Base-by-base conservation (phyloP, 2,113 vertebrate genomes). In the Heterotis niloticus region DNA sequence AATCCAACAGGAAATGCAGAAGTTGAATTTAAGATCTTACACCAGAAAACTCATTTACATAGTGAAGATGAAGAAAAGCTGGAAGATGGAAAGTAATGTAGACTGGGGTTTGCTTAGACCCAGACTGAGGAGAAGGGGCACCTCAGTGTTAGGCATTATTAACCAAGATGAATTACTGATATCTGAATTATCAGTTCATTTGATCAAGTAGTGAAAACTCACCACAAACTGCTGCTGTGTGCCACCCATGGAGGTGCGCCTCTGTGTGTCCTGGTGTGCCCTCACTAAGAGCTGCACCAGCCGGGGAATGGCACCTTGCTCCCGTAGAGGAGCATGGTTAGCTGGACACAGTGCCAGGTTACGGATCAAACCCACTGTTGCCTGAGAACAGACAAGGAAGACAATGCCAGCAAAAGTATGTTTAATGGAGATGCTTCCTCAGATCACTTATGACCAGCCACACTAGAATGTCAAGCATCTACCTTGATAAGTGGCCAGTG, bases 401-500 rank as follows among this genome's bases (percentile, higher is more conserved):
- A 44, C 7, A 7, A 44, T 44, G 7, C 7, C 34, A 44, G 7
- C 34, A 44, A 44, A 44, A 44, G 34, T 2, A 44, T 7, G 2
- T 44, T 44, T 44, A 44, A 44, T 7, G 34, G 34, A 44, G 7
- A 7, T 44, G 57, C 3, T 26, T 9, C 18, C 20, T 17, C 7
- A 9, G 54, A 62, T 60, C 73, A 75, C 56, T 57, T 11, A 24
- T 54, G 54, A 1, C 13, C 11, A 20, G 13, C 2, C 10, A 62
- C 59, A 62, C 2, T 7, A 4, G 34, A 44, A 44, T 44, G 23
- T 20, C 24, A n/a, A 51, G 51, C 24, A 29, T 44, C 51, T 79
- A 97, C 98, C 95, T 99, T 99, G 85, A 99, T 99, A 76, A 99
- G 93, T 64, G 98, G 98, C 98, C 98, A 99, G 81, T 99, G 98